Conservation (phyloP, 2,888 invertebrate genomes). For the Limnephilus lunatus region DNA sequence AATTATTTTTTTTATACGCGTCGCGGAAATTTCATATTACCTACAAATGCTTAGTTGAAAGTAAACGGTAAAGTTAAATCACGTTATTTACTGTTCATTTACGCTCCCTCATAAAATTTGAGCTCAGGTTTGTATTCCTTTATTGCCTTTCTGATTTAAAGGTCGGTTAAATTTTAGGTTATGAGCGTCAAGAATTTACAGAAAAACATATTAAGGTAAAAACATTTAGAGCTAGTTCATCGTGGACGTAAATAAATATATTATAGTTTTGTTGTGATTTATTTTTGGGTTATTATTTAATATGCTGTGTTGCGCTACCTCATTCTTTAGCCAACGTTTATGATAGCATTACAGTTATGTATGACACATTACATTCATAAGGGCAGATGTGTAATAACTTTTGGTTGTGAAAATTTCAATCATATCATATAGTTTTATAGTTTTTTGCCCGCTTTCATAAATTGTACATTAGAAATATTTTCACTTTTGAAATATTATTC, state of each 20-base stretch:
- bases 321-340: too few species aligned
- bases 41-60: neutral
- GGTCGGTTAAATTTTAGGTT: neutral
- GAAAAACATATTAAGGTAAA: neutral
- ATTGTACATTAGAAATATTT: too few species aligned
- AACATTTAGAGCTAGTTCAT: neutral
- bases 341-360: too few species aligned
- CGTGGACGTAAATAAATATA: neutral
- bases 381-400: too few species aligned
- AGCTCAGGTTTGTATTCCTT: neutral
- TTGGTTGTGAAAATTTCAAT: too few species aligned
- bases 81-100: neutral
- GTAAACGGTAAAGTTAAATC: neutral
- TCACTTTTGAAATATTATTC: too few species aligned
- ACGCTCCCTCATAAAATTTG: neutral
- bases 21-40: neutral
- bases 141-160: neutral
- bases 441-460: too few species aligned
- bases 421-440: too few species aligned
- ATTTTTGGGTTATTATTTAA: too few species aligned
- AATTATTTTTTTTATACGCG: neutral
- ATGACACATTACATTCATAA: too few species aligned
- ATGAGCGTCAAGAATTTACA: neutral
- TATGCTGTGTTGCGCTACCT: too few species aligned
- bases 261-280: too few species aligned